phyloP scores from a whole-genome alignment of 2,797 vertebrate species.

The Pipistrellus pipistrellus region DNA sequence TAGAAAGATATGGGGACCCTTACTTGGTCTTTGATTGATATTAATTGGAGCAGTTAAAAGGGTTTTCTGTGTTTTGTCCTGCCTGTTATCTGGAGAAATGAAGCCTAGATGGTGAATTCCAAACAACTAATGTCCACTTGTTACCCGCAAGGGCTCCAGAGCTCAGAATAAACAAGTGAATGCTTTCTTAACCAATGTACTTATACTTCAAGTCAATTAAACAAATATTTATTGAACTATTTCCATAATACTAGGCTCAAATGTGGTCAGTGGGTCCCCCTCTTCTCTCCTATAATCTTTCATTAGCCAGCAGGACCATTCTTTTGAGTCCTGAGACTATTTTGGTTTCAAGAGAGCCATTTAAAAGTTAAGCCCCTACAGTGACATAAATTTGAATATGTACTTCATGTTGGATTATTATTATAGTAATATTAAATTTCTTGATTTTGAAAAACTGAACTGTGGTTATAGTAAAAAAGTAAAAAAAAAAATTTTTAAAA shows the following conservation, averaged over 20 bases:
- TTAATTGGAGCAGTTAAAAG: conserved; percentile 68
- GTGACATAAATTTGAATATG: not conserved
- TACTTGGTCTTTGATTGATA: conserved; percentile 86
- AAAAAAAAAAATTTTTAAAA: not conserved
- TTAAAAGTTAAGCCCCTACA: not conserved
- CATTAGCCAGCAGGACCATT: not conserved
- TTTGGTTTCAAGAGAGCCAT: conserved; percentile 14
- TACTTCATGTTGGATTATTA: not conserved
- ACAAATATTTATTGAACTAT: not conserved
- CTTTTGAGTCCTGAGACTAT: not conserved
- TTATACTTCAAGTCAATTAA: conserved; percentile 23
- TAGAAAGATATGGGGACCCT: conserved; percentile 86
- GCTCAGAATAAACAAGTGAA: not conserved
- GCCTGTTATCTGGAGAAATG: conserved; percentile 63
- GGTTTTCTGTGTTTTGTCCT: conserved; percentile 55
- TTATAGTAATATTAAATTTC: not conserved
- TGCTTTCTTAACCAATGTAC: not conserved
- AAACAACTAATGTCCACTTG: not conserved
- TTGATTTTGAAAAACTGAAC: conserved; percentile 3
- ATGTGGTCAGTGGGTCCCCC: not conserved
- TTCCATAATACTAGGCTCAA: not conserved
- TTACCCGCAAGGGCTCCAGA: not conserved
- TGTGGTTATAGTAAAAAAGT: not conserved
- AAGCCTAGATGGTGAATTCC: not conserved
- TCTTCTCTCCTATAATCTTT: not conserved